Evolutionary conservation across 2,113 vertebrate species (phyloP).

Genomic region (Globicephala melas): DNA sequence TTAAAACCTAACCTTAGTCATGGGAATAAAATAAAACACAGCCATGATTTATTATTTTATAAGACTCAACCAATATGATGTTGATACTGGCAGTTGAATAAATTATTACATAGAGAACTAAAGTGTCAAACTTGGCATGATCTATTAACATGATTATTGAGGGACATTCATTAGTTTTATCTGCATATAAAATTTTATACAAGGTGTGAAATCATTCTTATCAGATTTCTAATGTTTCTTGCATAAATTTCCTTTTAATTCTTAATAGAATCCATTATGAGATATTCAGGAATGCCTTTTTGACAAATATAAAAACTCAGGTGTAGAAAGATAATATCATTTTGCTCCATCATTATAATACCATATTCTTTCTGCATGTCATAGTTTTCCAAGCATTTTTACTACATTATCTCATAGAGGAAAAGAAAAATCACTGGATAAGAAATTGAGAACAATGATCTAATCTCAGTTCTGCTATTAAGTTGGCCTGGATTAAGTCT

Average conservation of each 20-base stretch:
- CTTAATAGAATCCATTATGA: background rate
- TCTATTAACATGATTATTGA: background rate
- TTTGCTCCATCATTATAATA: background rate
- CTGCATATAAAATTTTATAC: background rate
- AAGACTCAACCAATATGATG: background rate
- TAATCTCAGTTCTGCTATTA: background rate
- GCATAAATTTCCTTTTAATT: slow-evolving; percentile 5
- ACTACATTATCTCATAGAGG: background rate
- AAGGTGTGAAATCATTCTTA: background rate
- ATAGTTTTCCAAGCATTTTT: slow-evolving; percentile 12
- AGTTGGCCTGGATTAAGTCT: background rate
- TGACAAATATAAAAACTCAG: slow-evolving; percentile 8
- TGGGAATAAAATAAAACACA: slow-evolving; percentile 16
- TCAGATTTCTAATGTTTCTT: background rate
- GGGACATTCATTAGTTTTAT: background rate
- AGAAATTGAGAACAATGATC: background rate
- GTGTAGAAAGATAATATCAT: background rate
- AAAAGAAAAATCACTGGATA: background rate
- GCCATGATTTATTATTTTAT: background rate
- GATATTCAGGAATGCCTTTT: background rate
- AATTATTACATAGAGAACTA: slow-evolving; percentile 22
- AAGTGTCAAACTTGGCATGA: background rate
- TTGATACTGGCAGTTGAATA: background rate
- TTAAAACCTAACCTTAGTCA: background rate
- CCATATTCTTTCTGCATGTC: background rate